A percentile compares a stretch with the other conserved stretches of the same genome.
Conservation (phyloP, 2,888 invertebrate species). For the Drosophila pseudotalamancana region DNA sequence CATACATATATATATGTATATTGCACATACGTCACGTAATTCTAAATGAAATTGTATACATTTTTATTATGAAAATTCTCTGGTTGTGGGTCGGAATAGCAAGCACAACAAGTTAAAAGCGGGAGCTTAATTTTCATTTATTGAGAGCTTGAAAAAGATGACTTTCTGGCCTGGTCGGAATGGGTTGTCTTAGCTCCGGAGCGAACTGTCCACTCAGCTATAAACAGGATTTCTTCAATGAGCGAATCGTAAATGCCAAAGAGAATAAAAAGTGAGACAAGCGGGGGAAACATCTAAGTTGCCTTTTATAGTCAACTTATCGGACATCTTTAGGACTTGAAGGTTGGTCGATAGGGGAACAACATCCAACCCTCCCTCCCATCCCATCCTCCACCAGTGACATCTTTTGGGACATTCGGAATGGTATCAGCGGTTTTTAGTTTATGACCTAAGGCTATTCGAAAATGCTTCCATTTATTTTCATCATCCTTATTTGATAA, state of each 20-base stretch:
- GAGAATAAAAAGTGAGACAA: neutral
- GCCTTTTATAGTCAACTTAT: conserved; percentile 38
- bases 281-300: conserved; percentile 7
- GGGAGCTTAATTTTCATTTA: conserved; percentile 29
- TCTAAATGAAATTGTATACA: conserved; percentile 11
- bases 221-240: conserved; percentile 34
- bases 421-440: conserved; percentile 33
- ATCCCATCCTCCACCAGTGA: no score
- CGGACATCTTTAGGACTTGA: conserved; percentile 20
- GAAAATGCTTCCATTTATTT: conserved; percentile 31
- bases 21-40: conserved; percentile 47
- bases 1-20: neutral
- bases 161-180: neutral
- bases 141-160: conserved; percentile 10
- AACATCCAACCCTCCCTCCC: no score
- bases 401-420: conserved; percentile 17
- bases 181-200: neutral
- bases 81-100: no score
- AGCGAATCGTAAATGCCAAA: conserved; percentile 21
- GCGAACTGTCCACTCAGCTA: conserved; percentile 47
- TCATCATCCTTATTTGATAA: conserved; percentile 25
- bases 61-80: no score
- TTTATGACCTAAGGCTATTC: conserved; percentile 40
- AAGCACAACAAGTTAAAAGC: conserved; percentile 6
- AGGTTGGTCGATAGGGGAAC: no score